Percentiles rank a stretch among this genome's conserved stretches.
phyloP scores from a whole-genome alignment of 2,888 invertebrate genomes.

The Cheilosia variabilis region DNA sequence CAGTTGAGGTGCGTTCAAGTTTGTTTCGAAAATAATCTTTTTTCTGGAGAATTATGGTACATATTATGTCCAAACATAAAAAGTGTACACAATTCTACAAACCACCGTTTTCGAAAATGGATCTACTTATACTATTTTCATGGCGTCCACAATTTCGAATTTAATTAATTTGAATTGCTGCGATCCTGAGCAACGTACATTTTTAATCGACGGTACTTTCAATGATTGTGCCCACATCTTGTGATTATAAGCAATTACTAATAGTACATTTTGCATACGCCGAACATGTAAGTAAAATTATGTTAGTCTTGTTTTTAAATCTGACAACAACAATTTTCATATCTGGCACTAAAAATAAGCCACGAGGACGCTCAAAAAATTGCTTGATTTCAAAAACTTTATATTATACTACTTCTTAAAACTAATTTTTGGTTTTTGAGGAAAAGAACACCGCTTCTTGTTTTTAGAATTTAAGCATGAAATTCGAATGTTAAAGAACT shows the following conservation, averaged over 20 bases:
- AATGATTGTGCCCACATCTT: conserved; percentile 1
- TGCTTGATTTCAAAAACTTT: too few relatives aligned
- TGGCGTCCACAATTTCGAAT: conserved; percentile 15
- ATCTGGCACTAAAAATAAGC: too few relatives aligned
- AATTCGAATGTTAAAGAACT: too few relatives aligned
- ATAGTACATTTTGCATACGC: not conserved
- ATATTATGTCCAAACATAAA: not conserved
- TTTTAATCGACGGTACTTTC: conserved; percentile 8
- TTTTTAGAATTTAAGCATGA: too few relatives aligned
- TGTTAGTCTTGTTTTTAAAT: too few relatives aligned
- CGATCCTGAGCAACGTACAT: conserved; percentile 1
- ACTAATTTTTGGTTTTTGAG: too few relatives aligned
- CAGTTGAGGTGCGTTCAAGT: too few relatives aligned
- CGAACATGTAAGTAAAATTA: too few relatives aligned
- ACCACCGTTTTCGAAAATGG: not conserved
- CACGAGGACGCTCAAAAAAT: too few relatives aligned
- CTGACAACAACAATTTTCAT: too few relatives aligned
- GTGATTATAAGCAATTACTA: not conserved
- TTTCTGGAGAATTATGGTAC: not conserved
- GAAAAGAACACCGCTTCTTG: too few relatives aligned
- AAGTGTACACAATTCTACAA: not conserved
- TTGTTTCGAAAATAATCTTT: not conserved
- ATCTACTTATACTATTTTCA: not conserved
- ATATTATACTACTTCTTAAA: too few relatives aligned
- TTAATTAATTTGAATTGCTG: not conserved